A percentile compares a stretch with the other conserved stretches of the same genome.
phyloP scores from a whole-genome alignment of 2,113 vertebrate genomes.

The Lepidothrix coronata region DNA sequence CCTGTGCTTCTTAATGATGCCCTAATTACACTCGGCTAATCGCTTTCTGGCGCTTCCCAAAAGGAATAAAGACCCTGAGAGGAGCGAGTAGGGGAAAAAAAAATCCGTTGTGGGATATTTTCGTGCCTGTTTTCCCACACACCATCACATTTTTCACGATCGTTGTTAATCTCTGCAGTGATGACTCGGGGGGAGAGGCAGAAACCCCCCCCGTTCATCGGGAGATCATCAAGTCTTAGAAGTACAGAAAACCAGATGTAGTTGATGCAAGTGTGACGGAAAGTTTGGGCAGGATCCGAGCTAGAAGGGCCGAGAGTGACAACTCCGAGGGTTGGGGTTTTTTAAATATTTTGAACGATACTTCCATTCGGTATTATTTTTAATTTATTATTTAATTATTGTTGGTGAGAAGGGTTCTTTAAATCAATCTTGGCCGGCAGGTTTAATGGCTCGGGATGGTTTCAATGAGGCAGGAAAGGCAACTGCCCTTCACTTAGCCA shows the following conservation, averaged over 20 bases:
- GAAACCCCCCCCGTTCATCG: background rate
- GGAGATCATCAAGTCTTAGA: background rate
- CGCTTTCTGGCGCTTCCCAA: background rate
- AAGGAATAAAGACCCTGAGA: background rate
- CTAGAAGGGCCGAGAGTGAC: background rate
- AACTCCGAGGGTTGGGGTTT: background rate
- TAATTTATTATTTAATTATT: conserved; percentile 17
- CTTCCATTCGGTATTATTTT: background rate
- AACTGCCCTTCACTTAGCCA: background rate
- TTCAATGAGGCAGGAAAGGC: conserved; percentile 34
- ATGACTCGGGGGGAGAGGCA: background rate
- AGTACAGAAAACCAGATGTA: background rate
- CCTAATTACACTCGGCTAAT: background rate
- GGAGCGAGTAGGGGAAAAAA: background rate
- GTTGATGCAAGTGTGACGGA: background rate
- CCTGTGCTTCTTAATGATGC: background rate
- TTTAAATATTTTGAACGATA: background rate
- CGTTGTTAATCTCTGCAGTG: background rate
- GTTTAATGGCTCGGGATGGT: conserved; percentile 45
- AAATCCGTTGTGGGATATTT: background rate
- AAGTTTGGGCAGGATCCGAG: background rate
- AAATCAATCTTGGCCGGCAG: conserved; percentile 17
- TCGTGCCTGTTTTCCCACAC: background rate
- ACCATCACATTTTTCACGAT: background rate
- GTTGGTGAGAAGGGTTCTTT: background rate